phyloP scores from a whole-genome alignment of 2,888 invertebrate species.

The Ectropis crepuscularia region DNA sequence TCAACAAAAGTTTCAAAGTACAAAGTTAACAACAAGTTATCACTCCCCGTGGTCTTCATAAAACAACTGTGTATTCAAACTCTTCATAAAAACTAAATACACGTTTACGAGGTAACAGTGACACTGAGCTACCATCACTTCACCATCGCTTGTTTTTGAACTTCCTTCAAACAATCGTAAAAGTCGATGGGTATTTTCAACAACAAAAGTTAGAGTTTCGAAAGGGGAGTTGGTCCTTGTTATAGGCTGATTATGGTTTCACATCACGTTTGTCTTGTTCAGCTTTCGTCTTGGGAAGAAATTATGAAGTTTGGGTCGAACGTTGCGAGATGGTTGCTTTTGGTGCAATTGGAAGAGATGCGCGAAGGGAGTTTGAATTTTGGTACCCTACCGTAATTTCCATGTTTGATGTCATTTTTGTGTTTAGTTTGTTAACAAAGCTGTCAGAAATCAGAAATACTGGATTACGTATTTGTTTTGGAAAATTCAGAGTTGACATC shows the following conservation, averaged over 20 bases:
- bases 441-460: background rate
- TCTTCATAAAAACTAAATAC: constrained; percentile 17
- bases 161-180: constrained; percentile 38
- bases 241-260: constrained; percentile 37
- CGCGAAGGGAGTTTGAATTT: background rate
- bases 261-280: constrained; percentile 35
- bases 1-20: background rate
- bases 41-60: background rate
- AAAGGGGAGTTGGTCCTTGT: constrained; percentile 36
- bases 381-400: background rate
- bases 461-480: background rate
- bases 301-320: constrained; percentile 24
- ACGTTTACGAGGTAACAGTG: constrained; percentile 9
- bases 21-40: background rate
- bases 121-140: constrained; percentile 15
- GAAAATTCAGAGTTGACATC: too few species aligned
- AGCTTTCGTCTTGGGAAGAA: constrained; percentile 24
- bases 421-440: too few species aligned
- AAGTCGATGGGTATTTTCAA: constrained; percentile 42
- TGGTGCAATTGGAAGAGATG: constrained; percentile 7
- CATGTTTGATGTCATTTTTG: too few species aligned
- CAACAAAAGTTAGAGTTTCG: constrained; percentile 43
- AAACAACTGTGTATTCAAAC: constrained; percentile 6
- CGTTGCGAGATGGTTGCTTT: constrained; percentile 4
- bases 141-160: constrained; percentile 27